Conservation (phyloP, 2,888 invertebrate species). For the Dryobotodes eremita region DNA sequence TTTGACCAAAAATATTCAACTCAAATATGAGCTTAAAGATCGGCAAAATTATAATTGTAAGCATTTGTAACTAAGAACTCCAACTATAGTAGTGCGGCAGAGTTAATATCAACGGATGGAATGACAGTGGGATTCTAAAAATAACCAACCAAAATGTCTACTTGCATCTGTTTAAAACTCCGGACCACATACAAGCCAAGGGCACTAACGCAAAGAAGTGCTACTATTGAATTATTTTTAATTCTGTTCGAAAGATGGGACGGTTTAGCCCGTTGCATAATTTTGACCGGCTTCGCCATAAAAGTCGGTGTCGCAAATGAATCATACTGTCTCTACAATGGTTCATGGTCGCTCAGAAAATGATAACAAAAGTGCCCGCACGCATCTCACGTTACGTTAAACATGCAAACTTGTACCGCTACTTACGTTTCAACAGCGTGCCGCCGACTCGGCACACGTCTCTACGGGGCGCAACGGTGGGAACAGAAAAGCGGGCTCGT, state of each 20-base stretch:
- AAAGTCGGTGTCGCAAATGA: slow-evolving; percentile 29
- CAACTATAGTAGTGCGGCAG: slow-evolving; percentile 37
- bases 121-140: slow-evolving; percentile 47
- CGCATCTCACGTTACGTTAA: slow-evolving; percentile 65
- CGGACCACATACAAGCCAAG: slow-evolving; percentile 18
- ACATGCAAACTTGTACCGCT: slow-evolving; percentile 78
- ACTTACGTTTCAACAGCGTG: slow-evolving; percentile 84
- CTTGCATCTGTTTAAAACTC: slow-evolving; percentile 2
- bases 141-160: slow-evolving; percentile 6
- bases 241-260: neutral
- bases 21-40: neutral
- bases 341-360: slow-evolving; percentile 81
- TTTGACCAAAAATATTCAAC: neutral
- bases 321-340: slow-evolving; percentile 54
- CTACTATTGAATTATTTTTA: neutral
- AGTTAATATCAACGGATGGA: slow-evolving; percentile 26
- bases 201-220: slow-evolving; percentile 25
- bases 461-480: slow-evolving; percentile 81
- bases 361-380: slow-evolving; percentile 83
- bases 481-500: slow-evolving; percentile 77
- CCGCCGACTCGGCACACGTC: slow-evolving; percentile 81
- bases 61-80: slow-evolving; percentile 24
- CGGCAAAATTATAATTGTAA: slow-evolving; percentile 21
- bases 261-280: neutral
- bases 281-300: slow-evolving; percentile 1